Conservation (phyloP, 2,888 invertebrate species). For the Bellardia pandia region DNA sequence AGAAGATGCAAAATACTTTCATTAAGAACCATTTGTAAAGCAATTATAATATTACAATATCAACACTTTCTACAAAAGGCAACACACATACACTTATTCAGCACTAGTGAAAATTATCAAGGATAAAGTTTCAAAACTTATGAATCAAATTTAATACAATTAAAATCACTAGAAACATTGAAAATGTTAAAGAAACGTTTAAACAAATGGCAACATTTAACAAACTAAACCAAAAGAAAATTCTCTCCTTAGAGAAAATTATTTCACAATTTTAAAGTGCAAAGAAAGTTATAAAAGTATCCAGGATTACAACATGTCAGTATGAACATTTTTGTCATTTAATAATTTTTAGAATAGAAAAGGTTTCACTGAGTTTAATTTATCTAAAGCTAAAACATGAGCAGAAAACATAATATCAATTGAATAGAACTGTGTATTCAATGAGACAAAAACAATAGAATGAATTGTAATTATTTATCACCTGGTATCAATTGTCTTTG, state of each 20-base stretch:
- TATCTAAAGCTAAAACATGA: constrained; percentile 24
- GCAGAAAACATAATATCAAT: not conserved
- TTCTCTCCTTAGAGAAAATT: not conserved
- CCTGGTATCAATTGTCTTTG: constrained; percentile 33
- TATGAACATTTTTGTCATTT: constrained; percentile 11
- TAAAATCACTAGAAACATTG: constrained; percentile 35
- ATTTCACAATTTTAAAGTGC: not conserved
- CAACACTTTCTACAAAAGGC: constrained; percentile 52
- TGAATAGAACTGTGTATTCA: constrained; percentile 27
- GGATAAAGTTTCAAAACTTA: constrained; percentile 65
- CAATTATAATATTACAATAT: constrained; percentile 67
- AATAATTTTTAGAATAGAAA: not conserved
- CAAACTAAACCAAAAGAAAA: not conserved
- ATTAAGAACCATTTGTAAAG: constrained; percentile 66
- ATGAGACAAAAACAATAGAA: constrained; percentile 19
- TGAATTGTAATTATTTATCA: constrained; percentile 65
- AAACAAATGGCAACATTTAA: constrained; percentile 7
- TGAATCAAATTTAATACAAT: constrained; percentile 50
- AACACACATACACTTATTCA: constrained; percentile 1
- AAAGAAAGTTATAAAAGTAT: not conserved
- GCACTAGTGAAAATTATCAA: constrained; percentile 11
- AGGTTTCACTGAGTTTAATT: not conserved
- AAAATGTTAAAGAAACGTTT: constrained; percentile 34
- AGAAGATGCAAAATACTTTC: constrained; percentile 64
- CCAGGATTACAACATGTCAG: not conserved